These are phyloP conservation scores for Agriopis leucophaearia DNA, from an alignment of 2,888 invertebrate species.

Conservation along the genomic window DNA sequence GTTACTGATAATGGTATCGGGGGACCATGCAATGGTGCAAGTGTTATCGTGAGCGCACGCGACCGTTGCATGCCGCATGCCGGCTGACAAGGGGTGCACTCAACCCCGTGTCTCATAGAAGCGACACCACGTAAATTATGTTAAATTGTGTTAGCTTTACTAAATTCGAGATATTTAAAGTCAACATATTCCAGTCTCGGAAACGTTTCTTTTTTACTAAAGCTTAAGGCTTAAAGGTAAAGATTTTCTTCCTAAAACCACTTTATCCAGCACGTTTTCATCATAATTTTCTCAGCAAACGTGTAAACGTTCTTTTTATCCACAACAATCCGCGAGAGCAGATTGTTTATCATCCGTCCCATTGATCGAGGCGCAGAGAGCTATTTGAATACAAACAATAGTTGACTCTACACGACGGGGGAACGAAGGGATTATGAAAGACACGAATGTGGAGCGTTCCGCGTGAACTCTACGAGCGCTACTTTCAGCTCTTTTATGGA, in stretches of 20 bases:
- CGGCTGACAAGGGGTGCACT: constrained; percentile 6
- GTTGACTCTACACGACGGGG: neutral
- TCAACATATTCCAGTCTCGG: constrained; percentile 10
- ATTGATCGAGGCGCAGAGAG: constrained; percentile 15
- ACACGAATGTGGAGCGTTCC: too few species aligned
- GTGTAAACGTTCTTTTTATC: constrained; percentile 13
- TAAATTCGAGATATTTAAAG: constrained; percentile 18
- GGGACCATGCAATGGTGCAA: constrained; percentile 61
- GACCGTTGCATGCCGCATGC: constrained; percentile 43
- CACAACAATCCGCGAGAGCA: constrained; percentile 15
- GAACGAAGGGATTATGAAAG: neutral
- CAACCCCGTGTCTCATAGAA: constrained; percentile 1
- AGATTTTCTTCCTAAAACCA: neutral
- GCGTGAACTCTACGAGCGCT: too few species aligned
- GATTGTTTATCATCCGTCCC: constrained; percentile 14
- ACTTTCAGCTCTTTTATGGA: too few species aligned
- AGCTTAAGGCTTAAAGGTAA: neutral
- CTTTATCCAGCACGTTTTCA: neutral
- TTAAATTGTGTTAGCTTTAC: constrained; percentile 16
- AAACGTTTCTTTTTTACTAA: neutral
- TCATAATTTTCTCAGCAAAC: constrained; percentile 8
- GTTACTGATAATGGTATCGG: constrained; percentile 54
- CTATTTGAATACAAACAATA: constrained; percentile 26
- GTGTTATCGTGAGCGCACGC: constrained; percentile 53
- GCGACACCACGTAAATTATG: constrained; percentile 24